Conservation (phyloP, 2,113 vertebrate species). For the Ceyx melanurus region DNA sequence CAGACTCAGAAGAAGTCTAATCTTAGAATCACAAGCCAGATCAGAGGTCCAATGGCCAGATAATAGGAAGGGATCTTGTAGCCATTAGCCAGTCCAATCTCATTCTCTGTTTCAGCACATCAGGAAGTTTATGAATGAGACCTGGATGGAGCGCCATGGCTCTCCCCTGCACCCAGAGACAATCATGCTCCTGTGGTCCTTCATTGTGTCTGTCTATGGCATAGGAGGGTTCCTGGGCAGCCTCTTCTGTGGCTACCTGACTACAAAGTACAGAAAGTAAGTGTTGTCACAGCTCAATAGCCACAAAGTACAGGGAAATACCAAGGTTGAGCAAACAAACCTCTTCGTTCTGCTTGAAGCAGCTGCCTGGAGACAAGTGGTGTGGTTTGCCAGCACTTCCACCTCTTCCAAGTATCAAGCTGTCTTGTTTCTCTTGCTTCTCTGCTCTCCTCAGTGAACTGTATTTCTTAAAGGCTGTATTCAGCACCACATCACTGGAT, state of each 20-base stretch:
- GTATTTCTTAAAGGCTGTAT: neutral
- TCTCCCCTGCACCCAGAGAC: slow-evolving; percentile 64
- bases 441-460: neutral
- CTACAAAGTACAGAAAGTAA: slow-evolving; percentile 80
- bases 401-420: neutral
- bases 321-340: neutral
- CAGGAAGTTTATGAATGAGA: slow-evolving; percentile 86
- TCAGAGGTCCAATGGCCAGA: neutral
- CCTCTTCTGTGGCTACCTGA: slow-evolving; percentile 76
- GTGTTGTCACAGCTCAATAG: neutral
- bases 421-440: neutral
- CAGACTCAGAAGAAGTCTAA: neutral
- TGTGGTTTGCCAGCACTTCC: neutral
- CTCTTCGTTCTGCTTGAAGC: neutral
- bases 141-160: slow-evolving; percentile 75
- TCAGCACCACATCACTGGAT: neutral
- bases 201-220: slow-evolving; percentile 78
- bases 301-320: neutral
- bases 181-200: slow-evolving; percentile 79
- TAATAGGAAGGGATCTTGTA: neutral
- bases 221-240: slow-evolving; percentile 78
- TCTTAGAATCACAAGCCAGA: neutral
- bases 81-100: neutral
- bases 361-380: neutral
- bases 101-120: slow-evolving; percentile 75